A percentile compares a stretch with the other conserved stretches of the same genome.
Conservation (phyloP, 2,888 invertebrate species). For the Idaea dimidiata region DNA sequence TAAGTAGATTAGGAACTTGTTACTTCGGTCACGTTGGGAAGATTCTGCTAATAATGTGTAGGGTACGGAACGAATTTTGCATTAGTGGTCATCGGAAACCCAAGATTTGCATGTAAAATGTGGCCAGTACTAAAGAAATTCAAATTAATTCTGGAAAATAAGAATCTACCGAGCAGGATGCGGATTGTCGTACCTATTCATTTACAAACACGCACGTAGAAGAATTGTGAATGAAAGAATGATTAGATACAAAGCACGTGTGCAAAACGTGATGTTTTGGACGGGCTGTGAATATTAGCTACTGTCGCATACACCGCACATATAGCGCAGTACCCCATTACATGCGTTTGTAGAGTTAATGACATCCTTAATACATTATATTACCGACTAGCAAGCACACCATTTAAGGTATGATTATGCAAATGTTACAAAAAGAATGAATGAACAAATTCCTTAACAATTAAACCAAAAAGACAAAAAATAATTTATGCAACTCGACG, state of each 20-base stretch:
- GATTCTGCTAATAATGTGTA: conserved; percentile 46
- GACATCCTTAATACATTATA: conserved; percentile 31
- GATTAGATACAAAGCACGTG: conserved; percentile 47
- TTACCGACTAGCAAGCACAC: conserved; percentile 19
- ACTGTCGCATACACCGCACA: conserved; percentile 21
- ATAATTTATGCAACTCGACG: conserved; percentile 73
- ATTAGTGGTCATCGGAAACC: conserved; percentile 41
- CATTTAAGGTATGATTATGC: conserved; percentile 34
- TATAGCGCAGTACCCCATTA: conserved; percentile 14
- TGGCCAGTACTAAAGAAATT: conserved; percentile 23
- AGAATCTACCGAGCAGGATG: conserved; percentile 6
- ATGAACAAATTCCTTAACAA: conserved; percentile 30
- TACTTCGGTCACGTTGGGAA: conserved; percentile 45
- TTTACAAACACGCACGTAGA: conserved; percentile 17
- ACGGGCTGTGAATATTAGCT: conserved; percentile 39
- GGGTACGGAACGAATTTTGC: conserved; percentile 39
- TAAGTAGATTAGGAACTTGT: conserved; percentile 62
- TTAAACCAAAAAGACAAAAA: conserved; percentile 66
- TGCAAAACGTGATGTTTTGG: conserved; percentile 39
- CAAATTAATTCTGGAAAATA: conserved; percentile 15
- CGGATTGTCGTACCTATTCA: conserved; percentile 15
- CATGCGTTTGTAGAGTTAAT: conserved; percentile 28
- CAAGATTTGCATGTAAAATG: conserved; percentile 33
- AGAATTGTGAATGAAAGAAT: conserved; percentile 30
- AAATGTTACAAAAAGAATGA: conserved; percentile 28